Conservation (phyloP, 2,888 invertebrate species). For the Orthonychiurus folsomi region DNA sequence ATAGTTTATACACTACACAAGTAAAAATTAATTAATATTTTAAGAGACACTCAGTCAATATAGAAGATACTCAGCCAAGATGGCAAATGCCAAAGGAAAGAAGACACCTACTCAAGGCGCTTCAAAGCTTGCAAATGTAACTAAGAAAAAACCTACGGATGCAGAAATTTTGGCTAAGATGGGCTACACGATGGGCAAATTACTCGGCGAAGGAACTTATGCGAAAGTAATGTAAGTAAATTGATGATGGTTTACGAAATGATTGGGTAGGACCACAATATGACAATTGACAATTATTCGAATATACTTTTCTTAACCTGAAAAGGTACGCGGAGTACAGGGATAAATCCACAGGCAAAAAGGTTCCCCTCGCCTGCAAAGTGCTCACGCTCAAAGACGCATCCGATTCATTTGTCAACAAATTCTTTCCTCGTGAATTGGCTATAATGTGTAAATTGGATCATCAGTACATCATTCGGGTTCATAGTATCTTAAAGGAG, state of each 20-base stretch:
- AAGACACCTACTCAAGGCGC: no score
- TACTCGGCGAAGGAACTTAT: conserved; percentile 17
- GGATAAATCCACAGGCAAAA: background rate
- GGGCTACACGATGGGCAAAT: conserved; percentile 12
- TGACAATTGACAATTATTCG: no score
- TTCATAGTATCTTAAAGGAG: conserved; percentile 43
- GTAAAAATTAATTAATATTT: no score
- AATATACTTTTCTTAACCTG: no score
- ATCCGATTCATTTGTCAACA: conserved; percentile 45
- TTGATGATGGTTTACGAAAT: no score
- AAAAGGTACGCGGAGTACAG: background rate
- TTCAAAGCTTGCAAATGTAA: conserved; percentile 20
- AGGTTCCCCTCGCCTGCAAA: conserved; percentile 40
- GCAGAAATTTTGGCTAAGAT: background rate
- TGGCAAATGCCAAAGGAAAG: no score
- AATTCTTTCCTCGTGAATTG: conserved; percentile 48
- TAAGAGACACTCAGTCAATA: no score
- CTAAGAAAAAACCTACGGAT: conserved; percentile 12
- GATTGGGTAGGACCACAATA: no score
- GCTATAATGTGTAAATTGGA: conserved; percentile 44
- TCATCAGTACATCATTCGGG: conserved; percentile 45
- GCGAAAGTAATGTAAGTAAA: conserved; percentile 11
- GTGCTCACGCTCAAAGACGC: conserved; percentile 44
- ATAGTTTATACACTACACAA: no score
- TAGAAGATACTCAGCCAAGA: no score